Conservation (phyloP, 1,140 invertebrate genomes). For the silkworm (Bombyx mori) region DNA sequence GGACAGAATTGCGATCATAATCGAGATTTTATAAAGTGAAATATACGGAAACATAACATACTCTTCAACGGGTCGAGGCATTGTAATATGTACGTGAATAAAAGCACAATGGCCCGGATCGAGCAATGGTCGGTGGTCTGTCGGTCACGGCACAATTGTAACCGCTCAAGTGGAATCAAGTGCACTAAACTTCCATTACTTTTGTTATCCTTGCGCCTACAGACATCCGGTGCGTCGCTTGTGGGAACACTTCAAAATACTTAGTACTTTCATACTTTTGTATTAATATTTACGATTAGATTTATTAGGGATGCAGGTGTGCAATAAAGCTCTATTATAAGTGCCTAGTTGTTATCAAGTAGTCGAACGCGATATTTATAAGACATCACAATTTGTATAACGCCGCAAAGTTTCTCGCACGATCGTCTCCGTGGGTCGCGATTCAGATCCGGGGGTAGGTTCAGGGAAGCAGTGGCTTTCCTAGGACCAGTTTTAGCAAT, state of each 20-base stretch:
- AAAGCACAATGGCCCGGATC: constrained; percentile 16
- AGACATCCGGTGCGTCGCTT: constrained; percentile 46
- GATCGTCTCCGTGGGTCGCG: no score
- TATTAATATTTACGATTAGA: not conserved
- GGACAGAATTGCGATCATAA: no score
- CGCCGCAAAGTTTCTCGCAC: no score
- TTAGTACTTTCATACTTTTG: no score
- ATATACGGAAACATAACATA: not conserved
- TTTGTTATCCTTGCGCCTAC: constrained; percentile 58
- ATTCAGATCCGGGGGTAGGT: no score
- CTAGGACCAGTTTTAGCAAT: no score
- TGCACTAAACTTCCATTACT: constrained; percentile 63
- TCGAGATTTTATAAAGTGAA: no score
- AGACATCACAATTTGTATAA: no score
- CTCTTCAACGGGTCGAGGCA: not conserved
- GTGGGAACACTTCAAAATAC: constrained; percentile 18
- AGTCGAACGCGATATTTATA: no score
- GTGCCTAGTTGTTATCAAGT: no score
- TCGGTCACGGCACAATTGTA: constrained; percentile 53
- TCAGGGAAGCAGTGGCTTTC: no score
- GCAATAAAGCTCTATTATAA: no score
- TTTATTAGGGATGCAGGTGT: not conserved
- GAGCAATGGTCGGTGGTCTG: constrained; percentile 25
- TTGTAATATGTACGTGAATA: constrained; percentile 3
- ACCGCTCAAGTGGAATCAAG: constrained; percentile 60